These are phyloP conservation scores for Rhimphoctona megacephalus DNA, from an alignment of 2,888 invertebrate genomes.

Conservation along the genomic window DNA sequence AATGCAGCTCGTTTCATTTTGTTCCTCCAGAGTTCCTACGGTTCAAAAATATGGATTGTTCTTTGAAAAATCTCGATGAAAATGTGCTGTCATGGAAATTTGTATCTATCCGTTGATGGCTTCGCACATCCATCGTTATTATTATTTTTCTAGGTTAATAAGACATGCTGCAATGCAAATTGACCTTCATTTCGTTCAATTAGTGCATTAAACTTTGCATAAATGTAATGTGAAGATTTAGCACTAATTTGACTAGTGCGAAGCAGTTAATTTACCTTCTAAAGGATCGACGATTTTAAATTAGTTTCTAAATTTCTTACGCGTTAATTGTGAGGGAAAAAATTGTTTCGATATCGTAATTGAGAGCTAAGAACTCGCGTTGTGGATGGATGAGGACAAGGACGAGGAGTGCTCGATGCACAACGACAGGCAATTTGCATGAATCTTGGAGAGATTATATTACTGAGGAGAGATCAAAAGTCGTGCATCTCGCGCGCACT, in stretches of 20 bases:
- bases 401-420: slow-evolving; percentile 29
- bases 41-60: too few species aligned
- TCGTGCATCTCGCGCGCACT: slow-evolving; percentile 48
- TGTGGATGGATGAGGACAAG: slow-evolving; percentile 34
- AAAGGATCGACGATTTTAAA: background rate
- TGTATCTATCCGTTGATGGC: too few species aligned
- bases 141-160: too few species aligned
- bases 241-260: background rate
- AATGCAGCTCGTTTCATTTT: too few species aligned
- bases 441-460: slow-evolving; percentile 54
- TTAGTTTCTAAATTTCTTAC: background rate
- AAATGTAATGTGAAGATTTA: too few species aligned
- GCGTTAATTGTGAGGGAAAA: background rate
- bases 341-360: slow-evolving; percentile 38
- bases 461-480: slow-evolving; percentile 54
- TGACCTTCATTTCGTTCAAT: too few species aligned
- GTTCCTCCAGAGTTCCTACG: too few species aligned
- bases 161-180: too few species aligned
- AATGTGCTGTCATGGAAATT: too few species aligned
- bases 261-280: background rate
- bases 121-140: too few species aligned
- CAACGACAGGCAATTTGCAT: slow-evolving; percentile 66
- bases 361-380: slow-evolving; percentile 25
- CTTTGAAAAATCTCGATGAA: too few species aligned
- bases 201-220: too few species aligned